A percentile compares a stretch with the other conserved stretches of the same genome.
phyloP scores from a whole-genome alignment of 30 jellyfish, hydroid and myxozoan genomes.

The Aurelia aurita region DNA sequence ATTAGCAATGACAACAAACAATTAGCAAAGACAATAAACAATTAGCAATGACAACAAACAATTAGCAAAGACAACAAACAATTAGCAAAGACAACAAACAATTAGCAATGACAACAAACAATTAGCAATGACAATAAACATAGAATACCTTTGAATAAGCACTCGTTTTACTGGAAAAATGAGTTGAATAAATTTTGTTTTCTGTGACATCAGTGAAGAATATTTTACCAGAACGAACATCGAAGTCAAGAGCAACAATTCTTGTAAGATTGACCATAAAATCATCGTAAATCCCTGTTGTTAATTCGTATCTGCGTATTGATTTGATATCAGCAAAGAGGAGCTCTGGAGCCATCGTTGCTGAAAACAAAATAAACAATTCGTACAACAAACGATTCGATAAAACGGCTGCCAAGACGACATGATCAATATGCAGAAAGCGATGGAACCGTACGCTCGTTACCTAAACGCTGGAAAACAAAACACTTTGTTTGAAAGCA shows the following conservation, averaged over 20 bases:
- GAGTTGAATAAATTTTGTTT: constrained; percentile 71
- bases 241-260: constrained; percentile 93
- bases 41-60: no score
- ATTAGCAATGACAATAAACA: not conserved
- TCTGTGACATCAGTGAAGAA: constrained; percentile 92
- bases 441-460: no score
- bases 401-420: no score
- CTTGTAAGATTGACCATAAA: constrained; percentile 77
- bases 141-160: constrained; percentile 34
- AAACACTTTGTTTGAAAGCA: no score
- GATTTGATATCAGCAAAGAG: constrained; percentile 75
- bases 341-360: constrained; percentile 67
- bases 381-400: not conserved
- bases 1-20: not conserved
- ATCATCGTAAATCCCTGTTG: constrained; percentile 54
- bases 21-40: not conserved
- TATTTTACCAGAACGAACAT: constrained; percentile 72
- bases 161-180: constrained; percentile 2
- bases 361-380: constrained; percentile 39
- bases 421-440: no score
- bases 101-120: not conserved
- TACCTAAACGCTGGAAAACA: no score
- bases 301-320: constrained; percentile 59
- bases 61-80: no score
- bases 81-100: no score